A percentile compares a stretch with the other conserved stretches of the same genome.
Evolutionary conservation across 2,888 invertebrate species (phyloP).

Genomic region (Drosophila macrospina): DNA sequence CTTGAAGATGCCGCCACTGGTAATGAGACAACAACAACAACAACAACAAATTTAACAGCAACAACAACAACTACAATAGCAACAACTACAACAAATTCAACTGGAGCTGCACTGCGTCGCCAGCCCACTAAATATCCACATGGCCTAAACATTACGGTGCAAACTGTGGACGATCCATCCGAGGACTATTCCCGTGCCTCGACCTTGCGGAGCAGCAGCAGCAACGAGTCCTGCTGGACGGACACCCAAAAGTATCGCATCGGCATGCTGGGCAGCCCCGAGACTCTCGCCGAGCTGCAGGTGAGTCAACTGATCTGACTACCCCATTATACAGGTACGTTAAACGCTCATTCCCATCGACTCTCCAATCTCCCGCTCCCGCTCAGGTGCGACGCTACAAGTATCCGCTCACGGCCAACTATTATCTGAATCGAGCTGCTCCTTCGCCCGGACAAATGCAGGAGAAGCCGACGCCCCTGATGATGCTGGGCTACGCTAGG

Average conservation of each 20-base stretch:
- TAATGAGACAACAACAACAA: constrained; percentile 3
- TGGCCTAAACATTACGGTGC: constrained; percentile 79
- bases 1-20: constrained; percentile 37
- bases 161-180: constrained; percentile 61
- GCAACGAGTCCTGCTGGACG: constrained; percentile 46
- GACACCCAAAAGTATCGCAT: constrained; percentile 79
- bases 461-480: constrained; percentile 68
- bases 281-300: constrained; percentile 80
- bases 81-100: constrained; percentile 9
- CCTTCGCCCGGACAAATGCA: constrained; percentile 22
- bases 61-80: constrained; percentile 7
- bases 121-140: constrained; percentile 83
- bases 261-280: constrained; percentile 76
- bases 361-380: no score
- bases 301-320: neutral
- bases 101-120: constrained; percentile 58
- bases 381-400: constrained; percentile 79
- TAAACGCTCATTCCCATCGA: no score
- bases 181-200: constrained; percentile 69
- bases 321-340: no score
- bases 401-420: constrained; percentile 80
- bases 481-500: constrained; percentile 66
- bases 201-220: constrained; percentile 67
- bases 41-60: constrained; percentile 14
- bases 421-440: constrained; percentile 68